Base-by-base conservation (phyloP, 1,140 invertebrate species). In the Drosophila virilis region DNA sequence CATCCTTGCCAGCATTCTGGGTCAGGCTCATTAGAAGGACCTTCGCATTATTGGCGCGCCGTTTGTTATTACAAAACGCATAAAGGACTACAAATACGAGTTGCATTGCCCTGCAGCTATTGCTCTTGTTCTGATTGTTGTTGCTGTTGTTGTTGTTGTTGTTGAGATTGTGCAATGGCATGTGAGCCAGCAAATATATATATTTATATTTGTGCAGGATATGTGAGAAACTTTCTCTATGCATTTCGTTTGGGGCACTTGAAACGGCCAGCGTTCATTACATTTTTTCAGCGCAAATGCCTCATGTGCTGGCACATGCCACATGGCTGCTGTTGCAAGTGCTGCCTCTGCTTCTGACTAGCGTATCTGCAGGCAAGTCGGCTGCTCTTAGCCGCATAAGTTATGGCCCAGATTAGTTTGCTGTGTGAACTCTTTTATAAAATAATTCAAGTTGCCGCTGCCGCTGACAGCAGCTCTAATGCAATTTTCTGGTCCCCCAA, bases 11-110 rank as follows among this genome's bases (percentile, higher is more conserved):
- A 35, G 32, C 48, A 78, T 78, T 75, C 72, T 75, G 55, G 76
- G 66, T 78, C 76, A 70, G 61, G 66, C 76, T 78, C 76, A 78
- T 78, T 78, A 78, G 76, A 78, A 65, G 66, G 72, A 64, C 75
- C 72, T 78, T 78, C 65, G 38, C 72, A 74, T 74, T 78, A 61
- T 51, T 60, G 60, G 57, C 37, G 66, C 55, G 65, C 60, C 72
- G 51, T 71, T 78, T 78, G 76, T 71, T 75, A 78, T 75, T 69
- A 38, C 71, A 69, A 61, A 74, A 74, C 65, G 57, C 71, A 69
- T 69, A 73, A 68, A 69, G 71, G 64, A 54, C 59, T 66, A 67
- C 57, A 74, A 60, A 68, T 54, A 38, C 15, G 40, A 61, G 48
- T 73, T 60, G 54, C 57, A 60, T 43, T 13, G 55, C 70, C 22